A percentile compares a stretch with the other conserved stretches of the same genome.
These are phyloP conservation scores for Trichopria drosophilae DNA, from an alignment of 2,888 invertebrate genomes.

Conservation along the genomic window DNA sequence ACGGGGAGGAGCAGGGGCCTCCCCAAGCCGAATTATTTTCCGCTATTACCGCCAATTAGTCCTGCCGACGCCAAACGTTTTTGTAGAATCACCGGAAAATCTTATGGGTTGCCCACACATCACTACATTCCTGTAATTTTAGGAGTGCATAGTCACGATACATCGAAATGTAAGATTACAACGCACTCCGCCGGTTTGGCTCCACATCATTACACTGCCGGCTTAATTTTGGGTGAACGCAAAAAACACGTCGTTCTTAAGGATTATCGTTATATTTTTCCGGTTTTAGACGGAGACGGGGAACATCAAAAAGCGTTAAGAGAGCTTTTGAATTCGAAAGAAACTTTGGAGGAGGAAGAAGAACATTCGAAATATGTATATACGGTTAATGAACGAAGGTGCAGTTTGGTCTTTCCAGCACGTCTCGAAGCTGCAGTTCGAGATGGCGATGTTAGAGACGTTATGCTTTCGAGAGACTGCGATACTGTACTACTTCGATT, in stretches of 20 bases:
- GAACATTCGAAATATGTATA: conserved; percentile 71
- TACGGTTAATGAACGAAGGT: conserved; percentile 73
- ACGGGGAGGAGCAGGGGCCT: conserved; percentile 79
- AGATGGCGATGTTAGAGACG: conserved; percentile 76
- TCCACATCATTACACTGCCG: conserved; percentile 65
- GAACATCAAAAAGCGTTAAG: conserved; percentile 68
- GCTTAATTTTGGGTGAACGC: conserved; percentile 67
- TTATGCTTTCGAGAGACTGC: conserved; percentile 75
- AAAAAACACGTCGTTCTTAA: conserved; percentile 69
- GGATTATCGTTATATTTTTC: conserved; percentile 76
- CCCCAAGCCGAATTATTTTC: conserved; percentile 81
- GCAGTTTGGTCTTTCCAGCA: conserved; percentile 74
- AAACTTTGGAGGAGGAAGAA: conserved; percentile 59
- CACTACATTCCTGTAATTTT: conserved; percentile 79
- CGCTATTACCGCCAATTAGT: conserved; percentile 77
- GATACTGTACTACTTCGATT: conserved; percentile 75
- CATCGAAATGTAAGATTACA: conserved; percentile 68
- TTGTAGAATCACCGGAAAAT: conserved; percentile 79
- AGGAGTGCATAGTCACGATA: conserved; percentile 56
- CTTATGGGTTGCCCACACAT: conserved; percentile 73
- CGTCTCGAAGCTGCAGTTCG: conserved; percentile 75
- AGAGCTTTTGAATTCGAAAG: conserved; percentile 66
- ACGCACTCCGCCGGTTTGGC: conserved; percentile 66
- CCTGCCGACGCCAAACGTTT: conserved; percentile 81
- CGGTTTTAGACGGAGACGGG: conserved; percentile 69